Percentiles rank a stretch among this genome's conserved stretches.
These are phyloP conservation scores for Chouioia cunea DNA, from an alignment of 2,888 invertebrate species.

Conservation along the genomic window DNA sequence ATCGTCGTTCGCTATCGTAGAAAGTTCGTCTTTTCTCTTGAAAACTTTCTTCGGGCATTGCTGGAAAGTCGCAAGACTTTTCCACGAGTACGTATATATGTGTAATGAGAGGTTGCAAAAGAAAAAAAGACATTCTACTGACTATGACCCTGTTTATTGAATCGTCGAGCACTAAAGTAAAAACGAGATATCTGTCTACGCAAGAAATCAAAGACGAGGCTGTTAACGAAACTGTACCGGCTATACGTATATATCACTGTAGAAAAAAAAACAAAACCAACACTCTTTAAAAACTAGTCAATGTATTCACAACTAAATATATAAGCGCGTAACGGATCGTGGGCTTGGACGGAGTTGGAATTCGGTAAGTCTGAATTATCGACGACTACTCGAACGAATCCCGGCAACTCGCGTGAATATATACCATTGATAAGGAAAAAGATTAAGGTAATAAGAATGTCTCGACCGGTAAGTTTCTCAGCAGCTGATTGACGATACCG, in stretches of 20 bases:
- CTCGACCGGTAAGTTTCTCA: slow-evolving; percentile 76
- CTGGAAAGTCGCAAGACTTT: too few species aligned
- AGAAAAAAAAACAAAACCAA: slow-evolving; percentile 20
- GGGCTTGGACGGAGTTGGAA: too few species aligned
- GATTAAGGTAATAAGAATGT: slow-evolving; percentile 71
- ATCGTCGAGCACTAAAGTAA: slow-evolving; percentile 10
- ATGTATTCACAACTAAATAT: slow-evolving; percentile 10
- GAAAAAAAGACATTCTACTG: neutral
- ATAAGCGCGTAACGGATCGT: too few species aligned
- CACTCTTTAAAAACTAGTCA: slow-evolving; percentile 31
- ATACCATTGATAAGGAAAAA: neutral
- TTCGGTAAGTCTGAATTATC: too few species aligned
- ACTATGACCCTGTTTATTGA: slow-evolving; percentile 35
- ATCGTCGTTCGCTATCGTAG: slow-evolving; percentile 20
- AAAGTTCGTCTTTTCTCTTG: slow-evolving; percentile 33
- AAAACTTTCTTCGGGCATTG: too few species aligned
- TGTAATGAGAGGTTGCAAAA: too few species aligned
- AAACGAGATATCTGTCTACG: slow-evolving; percentile 19
- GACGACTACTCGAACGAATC: too few species aligned
- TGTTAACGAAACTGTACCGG: slow-evolving; percentile 20
- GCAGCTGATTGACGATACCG: slow-evolving; percentile 76
- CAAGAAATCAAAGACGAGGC: neutral
- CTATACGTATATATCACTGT: slow-evolving; percentile 21
- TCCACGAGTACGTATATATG: too few species aligned
- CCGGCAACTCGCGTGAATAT: too few species aligned